Conservation (phyloP, 2,888 invertebrate genomes). For the Sphinx pinastri region DNA sequence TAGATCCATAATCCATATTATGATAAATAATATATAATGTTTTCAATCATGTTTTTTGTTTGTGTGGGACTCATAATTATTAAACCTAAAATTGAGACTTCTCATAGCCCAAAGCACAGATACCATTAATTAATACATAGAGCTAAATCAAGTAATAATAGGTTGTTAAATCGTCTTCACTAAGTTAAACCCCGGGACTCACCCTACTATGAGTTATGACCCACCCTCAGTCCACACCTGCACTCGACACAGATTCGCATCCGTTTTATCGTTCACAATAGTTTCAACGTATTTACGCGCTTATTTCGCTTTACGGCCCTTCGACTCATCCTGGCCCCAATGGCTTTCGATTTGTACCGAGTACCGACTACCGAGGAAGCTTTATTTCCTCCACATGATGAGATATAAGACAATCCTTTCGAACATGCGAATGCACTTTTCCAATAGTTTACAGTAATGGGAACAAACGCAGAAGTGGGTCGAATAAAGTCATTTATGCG, state of each 20-base stretch:
- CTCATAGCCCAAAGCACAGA: no score
- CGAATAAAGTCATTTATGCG: no score
- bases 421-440: not conserved
- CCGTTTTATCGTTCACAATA: conserved; percentile 6
- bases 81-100: no score
- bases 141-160: no score
- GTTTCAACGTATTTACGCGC: conserved; percentile 12
- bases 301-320: conserved; percentile 5
- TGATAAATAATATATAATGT: no score
- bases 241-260: not conserved
- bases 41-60: no score
- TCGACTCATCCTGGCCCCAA: not conserved
- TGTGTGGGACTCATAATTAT: no score
- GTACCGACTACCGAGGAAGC: not conserved
- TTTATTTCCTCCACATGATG: conserved; percentile 1
- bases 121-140: no score
- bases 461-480: no score
- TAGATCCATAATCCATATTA: no score
- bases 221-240: not conserved
- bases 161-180: no score
- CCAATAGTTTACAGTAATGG: not conserved
- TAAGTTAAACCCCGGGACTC: no score
- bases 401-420: not conserved
- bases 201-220: not conserved
- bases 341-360: conserved; percentile 9